phyloP scores from a whole-genome alignment of 2,797 vertebrate genomes.

The Coregonus sp. region DNA sequence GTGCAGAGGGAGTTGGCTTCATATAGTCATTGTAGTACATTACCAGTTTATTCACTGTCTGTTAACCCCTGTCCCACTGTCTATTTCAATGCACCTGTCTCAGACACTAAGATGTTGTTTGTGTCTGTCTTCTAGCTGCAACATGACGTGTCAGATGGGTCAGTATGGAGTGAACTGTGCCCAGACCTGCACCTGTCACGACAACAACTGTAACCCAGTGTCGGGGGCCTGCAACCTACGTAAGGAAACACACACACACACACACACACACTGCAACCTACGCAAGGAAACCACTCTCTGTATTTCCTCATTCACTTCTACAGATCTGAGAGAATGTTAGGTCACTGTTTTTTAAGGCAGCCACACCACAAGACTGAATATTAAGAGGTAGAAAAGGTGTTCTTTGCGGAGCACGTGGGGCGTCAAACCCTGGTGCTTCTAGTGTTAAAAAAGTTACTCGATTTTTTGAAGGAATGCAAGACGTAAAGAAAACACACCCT shows the following conservation, averaged over 20 bases:
- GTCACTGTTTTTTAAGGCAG: background rate
- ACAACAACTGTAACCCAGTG: constrained; percentile 87
- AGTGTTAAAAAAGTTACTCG: background rate
- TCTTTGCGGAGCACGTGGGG: background rate
- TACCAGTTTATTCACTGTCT: background rate
- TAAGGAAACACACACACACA: constrained; percentile 68
- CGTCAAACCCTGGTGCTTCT: background rate
- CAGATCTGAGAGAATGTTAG: background rate
- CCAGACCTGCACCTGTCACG: constrained; percentile 85
- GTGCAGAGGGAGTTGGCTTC: background rate
- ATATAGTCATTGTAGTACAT: background rate
- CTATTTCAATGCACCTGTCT: background rate
- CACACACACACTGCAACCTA: background rate
- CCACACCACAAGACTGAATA: background rate
- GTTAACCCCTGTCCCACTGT: background rate
- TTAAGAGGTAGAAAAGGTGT: background rate
- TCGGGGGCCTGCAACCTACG: constrained; percentile 92
- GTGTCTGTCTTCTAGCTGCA: constrained; percentile 81
- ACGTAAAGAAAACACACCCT: background rate
- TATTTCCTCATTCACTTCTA: constrained; percentile 4
- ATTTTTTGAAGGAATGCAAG: background rate
- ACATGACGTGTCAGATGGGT: constrained; percentile 88
- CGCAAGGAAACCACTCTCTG: background rate
- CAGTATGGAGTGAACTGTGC: constrained; percentile 93
- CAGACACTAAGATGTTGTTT: background rate